Evolutionary conservation across 2,888 invertebrate species (phyloP).

Genomic region (Synergus japonicus): DNA sequence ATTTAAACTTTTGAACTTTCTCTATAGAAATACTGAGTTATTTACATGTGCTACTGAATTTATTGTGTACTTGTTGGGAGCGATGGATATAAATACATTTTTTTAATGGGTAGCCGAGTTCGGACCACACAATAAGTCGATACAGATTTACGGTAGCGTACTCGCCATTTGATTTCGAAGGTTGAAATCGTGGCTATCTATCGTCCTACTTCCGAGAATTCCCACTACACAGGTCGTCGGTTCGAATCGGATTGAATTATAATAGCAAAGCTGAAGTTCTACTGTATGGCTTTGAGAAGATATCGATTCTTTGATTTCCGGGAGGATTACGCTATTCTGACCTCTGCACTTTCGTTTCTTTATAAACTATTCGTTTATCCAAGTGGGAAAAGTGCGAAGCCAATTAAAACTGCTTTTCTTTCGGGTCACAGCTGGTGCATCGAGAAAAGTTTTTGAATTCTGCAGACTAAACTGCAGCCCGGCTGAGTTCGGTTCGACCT

Average conservation of each 20-base stretch:
- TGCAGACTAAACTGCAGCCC: conserved; percentile 39
- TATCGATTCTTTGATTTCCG: not conserved
- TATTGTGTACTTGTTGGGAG: not conserved
- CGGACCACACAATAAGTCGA: conserved; percentile 1
- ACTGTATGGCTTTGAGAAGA: not conserved
- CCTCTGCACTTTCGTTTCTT: conserved; percentile 4
- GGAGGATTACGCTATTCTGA: not conserved
- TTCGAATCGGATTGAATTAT: not conserved
- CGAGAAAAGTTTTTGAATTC: conserved; percentile 64
- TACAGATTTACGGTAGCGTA: conserved; percentile 8
- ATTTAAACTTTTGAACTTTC: too few species aligned
- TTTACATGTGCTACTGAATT: not conserved
- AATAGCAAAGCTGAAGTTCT: not conserved
- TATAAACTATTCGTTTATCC: conserved; percentile 2
- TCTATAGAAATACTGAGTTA: not conserved
- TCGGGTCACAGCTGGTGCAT: conserved; percentile 64
- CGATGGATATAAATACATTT: not conserved
- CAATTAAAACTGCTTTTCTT: conserved; percentile 68
- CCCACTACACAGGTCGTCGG: not conserved
- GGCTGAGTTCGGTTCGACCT: conserved; percentile 16
- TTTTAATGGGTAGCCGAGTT: not conserved
- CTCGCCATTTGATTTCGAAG: conserved; percentile 6
- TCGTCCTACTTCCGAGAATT: not conserved
- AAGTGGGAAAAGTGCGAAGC: conserved; percentile 40
- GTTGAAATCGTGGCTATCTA: not conserved